Evolutionary conservation across 1,140 invertebrate genomes (phyloP).

Genomic region (Chionoecetes opilio): DNA sequence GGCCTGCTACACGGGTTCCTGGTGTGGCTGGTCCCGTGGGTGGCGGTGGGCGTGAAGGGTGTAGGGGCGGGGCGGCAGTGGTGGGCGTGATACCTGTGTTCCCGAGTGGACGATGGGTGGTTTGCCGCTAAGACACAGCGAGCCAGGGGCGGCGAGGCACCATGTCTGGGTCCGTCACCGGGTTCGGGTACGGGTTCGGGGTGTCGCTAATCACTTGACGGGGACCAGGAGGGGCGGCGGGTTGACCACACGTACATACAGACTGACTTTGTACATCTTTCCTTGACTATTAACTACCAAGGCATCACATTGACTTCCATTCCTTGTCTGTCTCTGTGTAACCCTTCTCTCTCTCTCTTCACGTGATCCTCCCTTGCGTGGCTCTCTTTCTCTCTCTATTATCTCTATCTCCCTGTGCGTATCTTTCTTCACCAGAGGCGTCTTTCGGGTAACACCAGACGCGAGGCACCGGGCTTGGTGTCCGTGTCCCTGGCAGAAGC

Average conservation of each 20-base stretch:
- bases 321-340: neutral
- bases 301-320: constrained; percentile 6
- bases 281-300: neutral
- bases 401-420: neutral
- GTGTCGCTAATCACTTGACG: constrained; percentile 12
- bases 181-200: too few species aligned
- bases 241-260: neutral
- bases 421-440: constrained; percentile 43
- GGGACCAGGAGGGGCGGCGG: neutral
- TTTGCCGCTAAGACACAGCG: neutral
- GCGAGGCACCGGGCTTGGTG: constrained; percentile 52
- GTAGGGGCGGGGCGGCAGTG: neutral
- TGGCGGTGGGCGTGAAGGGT: too few species aligned
- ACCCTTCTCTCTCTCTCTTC: too few species aligned
- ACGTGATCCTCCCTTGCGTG: neutral
- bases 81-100: neutral
- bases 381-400: neutral
- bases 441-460: constrained; percentile 44
- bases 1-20: neutral
- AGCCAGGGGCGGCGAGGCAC: neutral
- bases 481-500: constrained; percentile 42
- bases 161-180: neutral
- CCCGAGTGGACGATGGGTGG: neutral
- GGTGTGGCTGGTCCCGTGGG: neutral
- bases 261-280: constrained; percentile 44